These are phyloP conservation scores for Tinea trinotella DNA, from an alignment of 2,888 invertebrate species.

Conservation along the genomic window DNA sequence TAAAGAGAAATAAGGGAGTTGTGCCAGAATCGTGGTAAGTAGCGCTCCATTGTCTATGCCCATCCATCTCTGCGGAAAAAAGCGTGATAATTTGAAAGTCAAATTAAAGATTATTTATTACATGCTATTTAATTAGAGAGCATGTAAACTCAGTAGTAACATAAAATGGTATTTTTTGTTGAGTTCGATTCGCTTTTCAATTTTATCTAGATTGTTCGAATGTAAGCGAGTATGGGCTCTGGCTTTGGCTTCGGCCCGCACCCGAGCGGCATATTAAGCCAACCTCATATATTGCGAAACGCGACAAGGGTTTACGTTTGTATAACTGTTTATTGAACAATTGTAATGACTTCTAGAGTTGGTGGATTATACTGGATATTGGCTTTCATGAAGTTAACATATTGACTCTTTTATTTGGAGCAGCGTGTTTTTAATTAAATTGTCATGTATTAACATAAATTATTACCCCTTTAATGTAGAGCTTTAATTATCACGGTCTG, in stretches of 20 bases:
- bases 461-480: background rate
- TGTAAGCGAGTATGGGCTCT: background rate
- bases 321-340: slow-evolving; percentile 32
- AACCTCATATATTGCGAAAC: slow-evolving; percentile 29
- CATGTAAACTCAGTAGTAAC: too few relatives aligned
- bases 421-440: slow-evolving; percentile 13
- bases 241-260: slow-evolving; percentile 22
- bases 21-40: too few relatives aligned
- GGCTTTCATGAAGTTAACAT: slow-evolving; percentile 12
- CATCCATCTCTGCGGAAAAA: too few relatives aligned
- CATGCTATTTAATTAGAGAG: background rate
- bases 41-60: too few relatives aligned
- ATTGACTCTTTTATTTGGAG: slow-evolving; percentile 6
- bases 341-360: slow-evolving; percentile 26
- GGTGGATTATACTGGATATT: slow-evolving; percentile 13
- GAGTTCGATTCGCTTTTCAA: background rate
- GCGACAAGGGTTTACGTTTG: slow-evolving; percentile 30
- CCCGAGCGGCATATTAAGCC: slow-evolving; percentile 31
- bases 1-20: too few relatives aligned
- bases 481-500: background rate
- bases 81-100: too few relatives aligned
- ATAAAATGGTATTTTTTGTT: background rate
- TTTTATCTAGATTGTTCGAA: background rate
- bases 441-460: background rate
- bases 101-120: background rate